Conservation (phyloP, 2,888 invertebrate species). For the Thereva nobilitata region DNA sequence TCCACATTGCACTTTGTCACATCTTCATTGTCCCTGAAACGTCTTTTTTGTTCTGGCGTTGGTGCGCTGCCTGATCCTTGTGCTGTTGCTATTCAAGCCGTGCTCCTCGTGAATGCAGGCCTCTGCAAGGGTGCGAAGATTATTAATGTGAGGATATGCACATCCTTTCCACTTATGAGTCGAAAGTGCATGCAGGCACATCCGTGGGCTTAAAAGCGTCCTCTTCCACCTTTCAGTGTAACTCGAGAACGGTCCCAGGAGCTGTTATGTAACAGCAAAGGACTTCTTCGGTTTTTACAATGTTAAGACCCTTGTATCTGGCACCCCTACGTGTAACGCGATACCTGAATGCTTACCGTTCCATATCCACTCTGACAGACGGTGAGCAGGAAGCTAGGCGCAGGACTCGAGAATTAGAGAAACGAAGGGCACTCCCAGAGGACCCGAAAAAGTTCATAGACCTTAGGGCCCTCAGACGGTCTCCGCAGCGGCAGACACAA, state of each 20-base stretch:
- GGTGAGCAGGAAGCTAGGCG: background rate
- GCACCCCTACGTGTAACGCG: slow-evolving; percentile 15
- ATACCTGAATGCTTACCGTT: slow-evolving; percentile 9
- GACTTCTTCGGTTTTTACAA: slow-evolving; percentile 20
- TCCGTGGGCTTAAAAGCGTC: slow-evolving; percentile 29
- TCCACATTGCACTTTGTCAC: slow-evolving; percentile 40
- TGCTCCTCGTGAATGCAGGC: slow-evolving; percentile 14
- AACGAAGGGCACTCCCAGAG: slow-evolving; percentile 30
- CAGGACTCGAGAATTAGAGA: slow-evolving; percentile 4
- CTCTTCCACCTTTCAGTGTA: slow-evolving; percentile 26
- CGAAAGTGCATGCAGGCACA: slow-evolving; percentile 35
- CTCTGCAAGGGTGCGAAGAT: slow-evolving; percentile 16
- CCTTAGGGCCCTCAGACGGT: slow-evolving; percentile 36
- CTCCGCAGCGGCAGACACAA: slow-evolving; percentile 37
- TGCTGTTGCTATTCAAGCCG: slow-evolving; percentile 29
- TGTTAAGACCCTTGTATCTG: background rate
- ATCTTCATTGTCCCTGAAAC: slow-evolving; percentile 41
- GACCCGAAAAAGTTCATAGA: slow-evolving; percentile 40
- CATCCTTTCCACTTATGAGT: slow-evolving; percentile 27
- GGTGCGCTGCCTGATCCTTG: slow-evolving; percentile 21
- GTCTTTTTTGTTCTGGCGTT: slow-evolving; percentile 38
- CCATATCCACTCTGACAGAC: slow-evolving; percentile 6
- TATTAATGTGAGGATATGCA: slow-evolving; percentile 36
- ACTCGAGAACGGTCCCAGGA: slow-evolving; percentile 2
- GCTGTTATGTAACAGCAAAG: slow-evolving; percentile 32